phyloP scores from a whole-genome alignment of 1,140 invertebrate genomes.

The Philotrypesis tridentata region DNA sequence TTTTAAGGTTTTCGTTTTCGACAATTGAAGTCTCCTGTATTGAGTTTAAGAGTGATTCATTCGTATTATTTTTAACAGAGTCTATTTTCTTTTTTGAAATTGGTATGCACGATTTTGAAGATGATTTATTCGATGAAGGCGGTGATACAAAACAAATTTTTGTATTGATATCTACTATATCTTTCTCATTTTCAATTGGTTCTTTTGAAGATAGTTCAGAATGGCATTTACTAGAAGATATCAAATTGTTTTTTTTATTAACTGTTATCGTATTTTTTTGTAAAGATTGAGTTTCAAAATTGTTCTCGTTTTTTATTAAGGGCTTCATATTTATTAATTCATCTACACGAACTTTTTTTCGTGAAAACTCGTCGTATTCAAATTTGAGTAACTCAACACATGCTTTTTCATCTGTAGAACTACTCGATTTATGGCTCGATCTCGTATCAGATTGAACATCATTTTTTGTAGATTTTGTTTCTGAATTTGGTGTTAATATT shows the following conservation, averaged over 20 bases:
- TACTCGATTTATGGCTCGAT: neutral
- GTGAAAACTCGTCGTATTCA: neutral
- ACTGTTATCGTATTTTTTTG: neutral
- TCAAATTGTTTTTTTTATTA: neutral
- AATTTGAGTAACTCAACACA: neutral
- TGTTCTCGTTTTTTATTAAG: no score
- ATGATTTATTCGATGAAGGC: slow-evolving; percentile 28
- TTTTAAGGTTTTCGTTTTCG: slow-evolving; percentile 52
- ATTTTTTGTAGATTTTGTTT: neutral
- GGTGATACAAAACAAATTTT: slow-evolving; percentile 24
- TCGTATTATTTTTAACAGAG: slow-evolving; percentile 12
- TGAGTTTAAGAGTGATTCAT: slow-evolving; percentile 50
- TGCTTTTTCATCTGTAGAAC: neutral
- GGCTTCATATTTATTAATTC: no score
- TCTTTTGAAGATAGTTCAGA: neutral
- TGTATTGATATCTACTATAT: neutral
- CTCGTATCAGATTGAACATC: neutral
- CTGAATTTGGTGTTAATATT: neutral
- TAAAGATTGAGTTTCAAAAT: no score
- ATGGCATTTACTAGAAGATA: neutral
- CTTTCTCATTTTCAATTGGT: neutral
- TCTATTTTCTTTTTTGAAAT: slow-evolving; percentile 56
- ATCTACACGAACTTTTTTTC: neutral
- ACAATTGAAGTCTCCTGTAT: neutral
- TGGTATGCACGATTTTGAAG: slow-evolving; percentile 60